Base-by-base conservation (phyloP, 2,113 vertebrate species). In the Macaca fascicularis region DNA sequence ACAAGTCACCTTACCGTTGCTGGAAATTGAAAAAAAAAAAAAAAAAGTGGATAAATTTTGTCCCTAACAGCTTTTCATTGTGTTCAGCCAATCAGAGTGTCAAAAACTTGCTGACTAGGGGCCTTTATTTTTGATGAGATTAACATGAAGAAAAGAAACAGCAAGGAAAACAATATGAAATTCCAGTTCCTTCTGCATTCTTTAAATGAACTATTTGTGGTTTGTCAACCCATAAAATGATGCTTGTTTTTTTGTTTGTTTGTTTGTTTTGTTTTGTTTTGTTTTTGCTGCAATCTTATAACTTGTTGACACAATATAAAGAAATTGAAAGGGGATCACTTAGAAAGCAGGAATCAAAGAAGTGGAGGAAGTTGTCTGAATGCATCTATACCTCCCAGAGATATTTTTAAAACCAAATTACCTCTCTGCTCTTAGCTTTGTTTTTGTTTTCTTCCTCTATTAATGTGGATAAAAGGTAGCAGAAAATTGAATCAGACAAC, bases 141-240 rank as follows among this genome's bases (percentile, higher is more conserved):
- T 82, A 86, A n/a, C 40, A 57, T 10, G 35, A 94, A 82, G 48
- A 45, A 93, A 43, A 16, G 38, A 90, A 90, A 93, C 14, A 79
- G 19, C 87, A 74, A 72, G 11, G 12, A 20, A 93, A 93, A 48
- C 61, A 79, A 17, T 75, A 87, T 70, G 23, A 91, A 86, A 94
- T 93, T 93, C 5, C 17, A 40, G 8, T 89, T 96, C 22, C 43
- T 50, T 89, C 52, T 80, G 79, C 35, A 83, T 57, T 96, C 67
- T 89, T 84, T 95, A 96, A 85, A 27, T 40, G 78, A 86, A 23
- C 32, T 94, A 82, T 95, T 69, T 97, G 96, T 96, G 55, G 55
- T 75, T 94, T 97, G 78, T 89, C 79, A 83, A 32, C 85, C 67
- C 86, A 79, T 45, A 94, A 98, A 97, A 94, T 72, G 52, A 93